phyloP scores from a whole-genome alignment of 2,888 invertebrate species.

The Cryptus viduatorius region DNA sequence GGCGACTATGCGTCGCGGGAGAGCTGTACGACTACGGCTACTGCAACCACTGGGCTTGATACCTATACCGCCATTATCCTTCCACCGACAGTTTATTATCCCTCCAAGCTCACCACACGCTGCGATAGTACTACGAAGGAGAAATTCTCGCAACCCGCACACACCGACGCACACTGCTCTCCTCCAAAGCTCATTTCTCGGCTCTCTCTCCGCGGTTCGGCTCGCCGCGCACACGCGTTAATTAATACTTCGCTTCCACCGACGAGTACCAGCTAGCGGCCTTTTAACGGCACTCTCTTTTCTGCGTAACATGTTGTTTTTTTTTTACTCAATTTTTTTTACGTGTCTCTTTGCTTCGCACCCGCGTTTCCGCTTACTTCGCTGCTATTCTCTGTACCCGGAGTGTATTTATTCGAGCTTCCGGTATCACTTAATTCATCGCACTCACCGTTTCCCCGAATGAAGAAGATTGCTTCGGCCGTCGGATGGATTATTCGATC shows the following conservation, averaged over 20 bases:
- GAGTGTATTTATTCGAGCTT: neutral
- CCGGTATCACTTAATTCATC: neutral
- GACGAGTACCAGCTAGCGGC: constrained; percentile 27
- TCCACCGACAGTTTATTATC: constrained; percentile 69
- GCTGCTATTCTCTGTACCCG: constrained; percentile 7
- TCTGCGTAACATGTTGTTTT: constrained; percentile 46
- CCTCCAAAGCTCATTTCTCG: neutral
- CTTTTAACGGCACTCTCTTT: constrained; percentile 54
- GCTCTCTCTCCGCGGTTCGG: constrained; percentile 37
- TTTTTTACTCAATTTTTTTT: constrained; percentile 25
- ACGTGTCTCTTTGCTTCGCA: constrained; percentile 21
- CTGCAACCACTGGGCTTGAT: constrained; percentile 18
- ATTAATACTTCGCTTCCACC: constrained; percentile 66
- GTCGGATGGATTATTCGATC: neutral
- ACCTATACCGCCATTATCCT: constrained; percentile 65
- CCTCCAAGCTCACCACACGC: constrained; percentile 19
- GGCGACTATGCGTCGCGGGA: neutral
- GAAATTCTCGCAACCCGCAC: neutral
- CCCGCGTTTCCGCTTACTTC: neutral
- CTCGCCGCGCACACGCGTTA: constrained; percentile 49
- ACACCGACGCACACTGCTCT: neutral
- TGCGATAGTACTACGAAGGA: constrained; percentile 26
- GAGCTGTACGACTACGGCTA: neutral
- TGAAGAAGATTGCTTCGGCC: neutral
- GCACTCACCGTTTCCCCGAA: neutral